phyloP scores from a whole-genome alignment of 2,113 vertebrate species.

The Numenius arquata region DNA sequence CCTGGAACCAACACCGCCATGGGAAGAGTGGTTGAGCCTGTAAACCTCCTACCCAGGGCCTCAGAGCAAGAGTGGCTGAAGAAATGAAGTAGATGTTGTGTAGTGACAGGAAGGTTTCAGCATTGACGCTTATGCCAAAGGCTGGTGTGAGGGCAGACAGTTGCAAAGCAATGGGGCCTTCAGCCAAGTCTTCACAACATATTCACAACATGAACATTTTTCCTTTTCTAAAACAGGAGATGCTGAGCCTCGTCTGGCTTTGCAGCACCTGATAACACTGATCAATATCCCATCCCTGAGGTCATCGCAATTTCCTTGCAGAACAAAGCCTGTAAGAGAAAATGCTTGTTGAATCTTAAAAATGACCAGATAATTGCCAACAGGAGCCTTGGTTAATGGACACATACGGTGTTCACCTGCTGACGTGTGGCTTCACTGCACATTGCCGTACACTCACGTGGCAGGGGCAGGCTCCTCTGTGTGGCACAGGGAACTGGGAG shows the following conservation, averaged over 20 bases:
- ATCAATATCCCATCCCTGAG: neutral
- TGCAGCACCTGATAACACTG: neutral
- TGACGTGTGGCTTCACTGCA: neutral
- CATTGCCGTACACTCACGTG: rapidly evolving
- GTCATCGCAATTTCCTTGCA: neutral
- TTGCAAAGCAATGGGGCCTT: neutral
- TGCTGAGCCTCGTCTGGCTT: neutral
- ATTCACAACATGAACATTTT: neutral
- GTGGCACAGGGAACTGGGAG: neutral
- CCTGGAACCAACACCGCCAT: neutral
- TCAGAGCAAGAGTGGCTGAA: neutral
- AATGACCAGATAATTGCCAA: neutral
- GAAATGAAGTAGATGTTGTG: neutral
- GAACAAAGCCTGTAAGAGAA: neutral
- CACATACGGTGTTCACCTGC: neutral
- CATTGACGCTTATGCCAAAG: neutral
- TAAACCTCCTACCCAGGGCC: neutral
- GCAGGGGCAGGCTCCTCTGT: neutral
- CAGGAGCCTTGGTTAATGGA: neutral
- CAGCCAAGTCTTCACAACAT: neutral
- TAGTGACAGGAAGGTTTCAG: neutral
- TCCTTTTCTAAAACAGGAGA: neutral
- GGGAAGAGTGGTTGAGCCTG: neutral
- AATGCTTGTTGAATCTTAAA: neutral
- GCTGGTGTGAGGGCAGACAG: neutral